Conservation (phyloP, 2,113 vertebrate genomes). For the Hippocampus abdominalis region DNA sequence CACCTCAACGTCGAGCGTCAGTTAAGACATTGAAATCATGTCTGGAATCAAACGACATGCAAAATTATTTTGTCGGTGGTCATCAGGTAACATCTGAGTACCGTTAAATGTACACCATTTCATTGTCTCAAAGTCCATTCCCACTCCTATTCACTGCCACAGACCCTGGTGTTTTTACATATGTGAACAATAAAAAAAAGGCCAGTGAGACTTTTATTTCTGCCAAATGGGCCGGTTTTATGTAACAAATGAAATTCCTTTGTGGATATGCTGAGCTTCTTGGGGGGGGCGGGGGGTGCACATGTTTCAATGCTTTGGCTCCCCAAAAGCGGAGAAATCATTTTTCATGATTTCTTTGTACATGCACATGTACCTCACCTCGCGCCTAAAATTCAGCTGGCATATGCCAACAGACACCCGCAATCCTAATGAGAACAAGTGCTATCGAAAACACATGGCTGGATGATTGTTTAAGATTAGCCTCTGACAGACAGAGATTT, state of each 20-base stretch:
- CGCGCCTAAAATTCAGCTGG: neutral
- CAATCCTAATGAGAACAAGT: neutral
- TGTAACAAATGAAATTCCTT: conserved; percentile 27
- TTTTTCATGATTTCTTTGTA: neutral
- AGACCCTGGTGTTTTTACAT: conserved; percentile 41
- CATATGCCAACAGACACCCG: neutral
- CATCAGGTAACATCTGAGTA: conserved; percentile 35
- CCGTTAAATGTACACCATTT: neutral
- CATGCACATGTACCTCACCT: neutral
- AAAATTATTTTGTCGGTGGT: neutral
- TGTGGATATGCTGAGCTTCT: neutral
- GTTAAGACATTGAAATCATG: conserved; percentile 32
- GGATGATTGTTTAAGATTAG: neutral
- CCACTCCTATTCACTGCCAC: conserved; percentile 21
- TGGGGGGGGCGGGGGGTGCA: neutral
- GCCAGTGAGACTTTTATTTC: conserved; percentile 16
- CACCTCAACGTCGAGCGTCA: conserved; percentile 24
- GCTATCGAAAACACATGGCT: too few relatives aligned
- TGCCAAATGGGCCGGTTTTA: conserved; percentile 42
- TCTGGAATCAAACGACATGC: conserved; percentile 28
- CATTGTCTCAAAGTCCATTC: neutral
- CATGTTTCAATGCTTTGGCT: conserved; percentile 2
- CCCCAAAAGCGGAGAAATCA: conserved; percentile 58
- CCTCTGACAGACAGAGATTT: too few relatives aligned
- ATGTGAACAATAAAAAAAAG: conserved; percentile 49